phyloP scores from a whole-genome alignment of 2,888 invertebrate genomes.

The Drosophila crucigera region DNA sequence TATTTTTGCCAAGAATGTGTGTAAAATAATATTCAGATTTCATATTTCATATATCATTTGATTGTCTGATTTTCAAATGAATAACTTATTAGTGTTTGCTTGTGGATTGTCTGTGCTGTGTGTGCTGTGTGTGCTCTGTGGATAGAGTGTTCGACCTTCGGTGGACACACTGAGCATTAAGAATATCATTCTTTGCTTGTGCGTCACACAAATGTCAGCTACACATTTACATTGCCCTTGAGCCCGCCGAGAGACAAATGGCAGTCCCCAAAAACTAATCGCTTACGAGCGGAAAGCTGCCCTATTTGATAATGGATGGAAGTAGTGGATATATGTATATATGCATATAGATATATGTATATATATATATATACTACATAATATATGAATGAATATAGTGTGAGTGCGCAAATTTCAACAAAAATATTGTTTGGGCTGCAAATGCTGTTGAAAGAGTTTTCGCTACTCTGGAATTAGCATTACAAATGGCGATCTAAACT shows the following conservation, averaged over 20 bases:
- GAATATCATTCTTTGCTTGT: constrained; percentile 52
- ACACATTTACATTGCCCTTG: constrained; percentile 54
- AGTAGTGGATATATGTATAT: constrained; percentile 2
- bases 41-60: background rate
- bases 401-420: constrained; percentile 2
- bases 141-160: constrained; percentile 51
- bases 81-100: background rate
- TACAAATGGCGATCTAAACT: constrained; percentile 66
- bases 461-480: constrained; percentile 60
- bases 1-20: background rate
- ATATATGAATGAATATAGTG: constrained; percentile 4
- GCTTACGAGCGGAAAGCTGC: constrained; percentile 47
- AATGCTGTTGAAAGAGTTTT: constrained; percentile 38
- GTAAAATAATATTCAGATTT: background rate
- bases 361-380: background rate
- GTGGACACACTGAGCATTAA: constrained; percentile 22
- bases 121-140: constrained; percentile 6
- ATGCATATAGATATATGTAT: background rate
- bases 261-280: constrained; percentile 45
- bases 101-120: constrained; percentile 8
- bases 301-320: constrained; percentile 47
- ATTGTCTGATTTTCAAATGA: background rate
- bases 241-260: constrained; percentile 32
- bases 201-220: constrained; percentile 59
- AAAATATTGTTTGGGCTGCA: constrained; percentile 4